Evolutionary conservation across 2,113 vertebrate species (phyloP), one percentile per base, ranked within the genome.

Genomic region (Morone chrysops): DNA sequence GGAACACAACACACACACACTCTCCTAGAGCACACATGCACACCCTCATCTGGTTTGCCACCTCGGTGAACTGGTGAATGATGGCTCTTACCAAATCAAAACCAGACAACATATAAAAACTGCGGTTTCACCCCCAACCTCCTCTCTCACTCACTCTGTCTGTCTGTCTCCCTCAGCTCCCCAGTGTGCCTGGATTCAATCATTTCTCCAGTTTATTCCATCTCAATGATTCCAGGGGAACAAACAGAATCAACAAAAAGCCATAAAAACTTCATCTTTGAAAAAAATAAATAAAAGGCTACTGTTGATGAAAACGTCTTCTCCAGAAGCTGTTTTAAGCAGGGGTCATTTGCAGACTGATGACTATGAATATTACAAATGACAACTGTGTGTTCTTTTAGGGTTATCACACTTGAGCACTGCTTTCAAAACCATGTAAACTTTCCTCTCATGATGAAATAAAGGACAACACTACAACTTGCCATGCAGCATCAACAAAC

Each of bases 61-160:
- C 91, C 93, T 89, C 92, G 83, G 86, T 93, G 92, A 92, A 92
- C 92, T 90, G 86, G 69, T 91, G 92, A 94, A 90, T 93, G 92
- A 93, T 93, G 89, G 81, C 88, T 92, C 81, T 91, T 85, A 86
- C 92, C 73, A 93, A 94, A 94, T 94, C 87, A 91, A 91, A 94
- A 92, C 86, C 92, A 94, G 93, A 92, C 86, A 87, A 89, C 91
- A 85, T 93, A 93, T 93, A 92, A 94, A 94, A 94, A 91, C 83
- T 86, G 87, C 17, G 91, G 92, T 93, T 92, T 93, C 82, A 88
- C 90, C 86, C 87, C 80, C 54, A 77, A 70, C 81, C 90, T 62
- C 78, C 56, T 36, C 56, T 6, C 63, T 25, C 57, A 16, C 61
- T 22, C 45, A 5, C 47, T 70, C 89, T 78, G 51, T 87, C 87